Evolutionary conservation across 2,888 invertebrate species (phyloP).

Genomic region (Chrysopilus asiliformis): DNA sequence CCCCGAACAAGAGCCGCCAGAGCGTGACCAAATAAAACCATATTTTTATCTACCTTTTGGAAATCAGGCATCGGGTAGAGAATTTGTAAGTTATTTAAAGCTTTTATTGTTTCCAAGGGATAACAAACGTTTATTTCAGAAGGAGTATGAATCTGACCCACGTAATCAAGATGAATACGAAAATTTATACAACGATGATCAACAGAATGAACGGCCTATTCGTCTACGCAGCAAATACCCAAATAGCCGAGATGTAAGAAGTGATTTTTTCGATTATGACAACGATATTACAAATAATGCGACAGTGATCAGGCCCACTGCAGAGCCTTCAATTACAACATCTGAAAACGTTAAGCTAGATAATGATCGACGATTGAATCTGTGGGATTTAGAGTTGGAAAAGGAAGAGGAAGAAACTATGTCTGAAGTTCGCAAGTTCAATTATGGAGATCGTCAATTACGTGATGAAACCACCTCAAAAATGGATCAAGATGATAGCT

Average conservation of each 20-base stretch:
- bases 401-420: slow-evolving; percentile 38
- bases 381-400: slow-evolving; percentile 45
- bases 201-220: slow-evolving; percentile 26
- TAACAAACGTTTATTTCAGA: slow-evolving; percentile 18
- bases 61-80: slow-evolving; percentile 11
- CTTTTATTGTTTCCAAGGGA: not conserved
- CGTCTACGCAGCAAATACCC: slow-evolving; percentile 32
- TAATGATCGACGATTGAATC: slow-evolving; percentile 25
- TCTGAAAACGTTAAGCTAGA: slow-evolving; percentile 21
- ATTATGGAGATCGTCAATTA: slow-evolving; percentile 10
- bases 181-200: slow-evolving; percentile 28
- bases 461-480: no score
- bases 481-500: slow-evolving; percentile 23
- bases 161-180: slow-evolving; percentile 27
- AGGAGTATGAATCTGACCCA: slow-evolving; percentile 22
- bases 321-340: not conserved
- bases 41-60: slow-evolving; percentile 13
- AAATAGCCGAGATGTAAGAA: slow-evolving; percentile 32
- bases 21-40: slow-evolving; percentile 7
- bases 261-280: slow-evolving; percentile 19
- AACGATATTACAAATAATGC: slow-evolving; percentile 11
- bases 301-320: no score
- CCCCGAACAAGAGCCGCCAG: slow-evolving; percentile 3
- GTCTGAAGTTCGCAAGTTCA: slow-evolving; percentile 22
- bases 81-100: slow-evolving; percentile 16